phyloP scores from a whole-genome alignment of 2,797 vertebrate genomes.

The Trachops cirrhosus region DNA sequence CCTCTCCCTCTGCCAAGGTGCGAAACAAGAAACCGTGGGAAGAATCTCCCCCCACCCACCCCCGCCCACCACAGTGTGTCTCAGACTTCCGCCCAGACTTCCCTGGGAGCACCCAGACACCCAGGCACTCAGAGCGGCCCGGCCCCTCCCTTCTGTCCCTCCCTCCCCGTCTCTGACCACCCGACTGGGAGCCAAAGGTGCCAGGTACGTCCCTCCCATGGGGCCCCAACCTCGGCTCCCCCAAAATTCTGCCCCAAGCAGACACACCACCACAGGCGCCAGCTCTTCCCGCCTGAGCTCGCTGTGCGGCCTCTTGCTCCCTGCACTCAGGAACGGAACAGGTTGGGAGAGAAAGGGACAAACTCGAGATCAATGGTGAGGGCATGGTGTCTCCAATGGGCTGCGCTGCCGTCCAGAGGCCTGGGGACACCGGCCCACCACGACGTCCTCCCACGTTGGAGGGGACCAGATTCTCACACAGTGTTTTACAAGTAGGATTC shows the following conservation, averaged over 20 bases:
- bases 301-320: too few species aligned
- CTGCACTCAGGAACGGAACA: background rate
- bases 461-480: background rate
- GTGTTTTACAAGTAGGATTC: background rate
- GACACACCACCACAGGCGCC: too few species aligned
- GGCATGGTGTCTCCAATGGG: background rate
- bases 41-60: fast-evolving
- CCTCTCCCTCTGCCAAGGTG: background rate
- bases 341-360: background rate
- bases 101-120: background rate
- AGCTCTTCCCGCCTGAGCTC: background rate
- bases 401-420: too few species aligned
- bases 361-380: background rate
- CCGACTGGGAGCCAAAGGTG: background rate
- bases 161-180: background rate
- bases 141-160: background rate
- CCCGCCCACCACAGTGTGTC: too few species aligned
- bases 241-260: background rate
- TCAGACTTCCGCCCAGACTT: background rate
- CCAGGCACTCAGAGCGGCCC: too few species aligned
- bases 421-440: background rate
- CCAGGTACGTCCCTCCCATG: too few species aligned
- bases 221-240: background rate
- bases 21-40: background rate
- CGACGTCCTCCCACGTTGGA: background rate